A percentile compares a stretch with the other conserved stretches of the same genome.
phyloP scores from a whole-genome alignment of 2,888 invertebrate species.

The Philhelius pedissequus region DNA sequence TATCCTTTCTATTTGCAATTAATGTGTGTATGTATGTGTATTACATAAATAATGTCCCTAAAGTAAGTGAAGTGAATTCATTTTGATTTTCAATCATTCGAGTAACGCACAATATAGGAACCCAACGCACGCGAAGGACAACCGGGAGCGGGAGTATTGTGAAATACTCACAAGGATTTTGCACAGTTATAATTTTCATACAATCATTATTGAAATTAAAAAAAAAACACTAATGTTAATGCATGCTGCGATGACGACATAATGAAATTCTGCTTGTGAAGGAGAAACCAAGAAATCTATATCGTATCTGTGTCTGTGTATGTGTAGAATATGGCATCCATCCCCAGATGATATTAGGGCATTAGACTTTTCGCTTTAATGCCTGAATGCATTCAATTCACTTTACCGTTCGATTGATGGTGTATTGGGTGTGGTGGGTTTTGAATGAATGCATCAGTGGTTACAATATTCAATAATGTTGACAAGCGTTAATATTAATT shows the following conservation, averaged over 20 bases:
- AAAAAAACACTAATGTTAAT: neutral
- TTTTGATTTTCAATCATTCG: neutral
- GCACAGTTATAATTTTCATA: neutral
- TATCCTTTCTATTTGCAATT: no score
- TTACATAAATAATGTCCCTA: neutral
- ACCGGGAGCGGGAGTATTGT: neutral
- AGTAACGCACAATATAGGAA: neutral
- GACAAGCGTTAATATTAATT: neutral
- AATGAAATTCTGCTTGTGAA: neutral
- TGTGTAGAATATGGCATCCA: constrained; percentile 15
- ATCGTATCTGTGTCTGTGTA: neutral
- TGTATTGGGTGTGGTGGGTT: neutral
- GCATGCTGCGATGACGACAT: neutral
- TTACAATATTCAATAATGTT: neutral
- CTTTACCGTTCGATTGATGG: neutral
- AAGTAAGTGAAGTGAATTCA: neutral
- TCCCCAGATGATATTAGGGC: no score
- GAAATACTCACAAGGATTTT: neutral
- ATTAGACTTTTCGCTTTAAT: constrained; percentile 43
- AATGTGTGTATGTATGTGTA: no score
- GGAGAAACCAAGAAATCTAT: neutral
- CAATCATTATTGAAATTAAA: neutral
- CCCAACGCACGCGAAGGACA: neutral
- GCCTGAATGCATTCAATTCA: constrained; percentile 48
- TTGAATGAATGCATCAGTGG: constrained; percentile 1